phyloP scores from a whole-genome alignment of 2,888 invertebrate species.

The Lacanobia wlatinum region DNA sequence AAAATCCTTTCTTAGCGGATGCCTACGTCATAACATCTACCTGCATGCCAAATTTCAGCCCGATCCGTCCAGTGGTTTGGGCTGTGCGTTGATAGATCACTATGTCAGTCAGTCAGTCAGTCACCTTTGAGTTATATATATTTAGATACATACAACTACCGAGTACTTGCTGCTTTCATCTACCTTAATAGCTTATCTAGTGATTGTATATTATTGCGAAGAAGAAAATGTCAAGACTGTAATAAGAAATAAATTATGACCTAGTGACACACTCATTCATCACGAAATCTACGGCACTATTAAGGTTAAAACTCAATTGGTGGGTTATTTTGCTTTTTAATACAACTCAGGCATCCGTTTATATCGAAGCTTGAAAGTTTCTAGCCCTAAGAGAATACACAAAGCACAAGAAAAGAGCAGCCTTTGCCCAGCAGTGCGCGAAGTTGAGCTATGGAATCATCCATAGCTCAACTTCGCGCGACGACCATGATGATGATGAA shows the following conservation, averaged over 20 bases:
- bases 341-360: neutral
- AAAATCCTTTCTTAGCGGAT: too few species aligned
- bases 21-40: too few species aligned
- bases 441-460: too few species aligned
- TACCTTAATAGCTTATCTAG: constrained; percentile 13
- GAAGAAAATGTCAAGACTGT: constrained; percentile 19
- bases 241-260: constrained; percentile 20
- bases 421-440: too few species aligned
- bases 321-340: neutral
- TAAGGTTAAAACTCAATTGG: neutral
- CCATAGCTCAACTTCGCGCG: too few species aligned
- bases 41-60: too few species aligned
- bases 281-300: constrained; percentile 1
- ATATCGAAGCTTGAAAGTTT: neutral
- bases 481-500: too few species aligned
- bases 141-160: constrained; percentile 33
- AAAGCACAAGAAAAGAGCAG: too few species aligned
- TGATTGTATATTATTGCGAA: constrained; percentile 13
- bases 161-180: constrained; percentile 30
- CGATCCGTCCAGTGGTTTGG: too few species aligned
- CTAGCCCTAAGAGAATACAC: neutral
- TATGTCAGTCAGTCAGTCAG: too few species aligned
- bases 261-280: constrained; percentile 15
- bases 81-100: too few species aligned
- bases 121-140: too few species aligned